A percentile compares a stretch with the other conserved stretches of the same genome.
These are phyloP conservation scores for Tribolium freemani DNA, from an alignment of 2,888 invertebrate species.

Conservation along the genomic window DNA sequence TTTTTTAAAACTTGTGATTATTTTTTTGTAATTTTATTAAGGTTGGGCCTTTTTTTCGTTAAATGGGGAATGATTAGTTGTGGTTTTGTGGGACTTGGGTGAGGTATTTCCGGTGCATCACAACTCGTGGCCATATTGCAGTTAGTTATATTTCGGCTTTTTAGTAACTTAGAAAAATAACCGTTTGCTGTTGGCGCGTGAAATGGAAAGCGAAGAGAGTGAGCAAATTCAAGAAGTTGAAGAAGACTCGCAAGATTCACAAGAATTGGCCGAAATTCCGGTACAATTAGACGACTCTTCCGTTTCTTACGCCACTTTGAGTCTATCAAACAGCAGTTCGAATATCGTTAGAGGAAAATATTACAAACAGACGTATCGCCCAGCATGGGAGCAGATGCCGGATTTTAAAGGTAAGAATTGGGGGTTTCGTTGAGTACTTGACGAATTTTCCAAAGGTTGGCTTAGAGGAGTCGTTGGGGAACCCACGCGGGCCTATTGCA, in stretches of 20 bases:
- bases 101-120: not conserved
- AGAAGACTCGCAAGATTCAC: slow-evolving; percentile 46
- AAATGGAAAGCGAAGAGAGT: slow-evolving; percentile 54
- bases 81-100: not conserved
- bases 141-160: slow-evolving; percentile 45
- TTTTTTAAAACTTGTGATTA: not conserved
- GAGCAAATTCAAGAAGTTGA: slow-evolving; percentile 42
- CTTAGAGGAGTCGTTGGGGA: slow-evolving; percentile 70
- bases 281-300: slow-evolving; percentile 54
- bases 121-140: slow-evolving; percentile 6
- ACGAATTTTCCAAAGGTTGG: slow-evolving; percentile 68
- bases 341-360: slow-evolving; percentile 61
- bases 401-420: slow-evolving; percentile 71
- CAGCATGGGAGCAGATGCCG: slow-evolving; percentile 73
- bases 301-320: slow-evolving; percentile 49
- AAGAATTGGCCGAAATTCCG: slow-evolving; percentile 54
- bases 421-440: not conserved
- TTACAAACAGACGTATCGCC: slow-evolving; percentile 73
- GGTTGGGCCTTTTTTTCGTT: no score
- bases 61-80: not conserved
- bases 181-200: slow-evolving; percentile 48
- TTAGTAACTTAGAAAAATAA: slow-evolving; percentile 48
- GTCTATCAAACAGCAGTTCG: slow-evolving; percentile 38
- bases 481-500: slow-evolving; percentile 72
- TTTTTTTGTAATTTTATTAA: no score